Evolutionary conservation across 2,113 vertebrate genomes (phyloP).

Genomic region (Sinocyclocheilus maitianheensis): DNA sequence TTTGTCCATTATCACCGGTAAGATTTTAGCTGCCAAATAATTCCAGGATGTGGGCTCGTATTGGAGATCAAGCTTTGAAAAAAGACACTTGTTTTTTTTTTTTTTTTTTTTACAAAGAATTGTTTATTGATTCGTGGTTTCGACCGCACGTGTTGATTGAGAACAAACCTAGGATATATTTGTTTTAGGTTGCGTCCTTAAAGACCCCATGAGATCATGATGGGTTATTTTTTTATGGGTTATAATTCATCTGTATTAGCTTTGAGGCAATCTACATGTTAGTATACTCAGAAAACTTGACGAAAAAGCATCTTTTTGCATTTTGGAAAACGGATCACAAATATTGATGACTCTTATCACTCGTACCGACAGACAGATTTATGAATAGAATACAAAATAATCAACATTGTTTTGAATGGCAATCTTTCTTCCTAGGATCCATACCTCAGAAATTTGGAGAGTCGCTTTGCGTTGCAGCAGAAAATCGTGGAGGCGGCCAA

Average conservation of each 20-base stretch:
- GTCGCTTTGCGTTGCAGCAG: constrained; percentile 91
- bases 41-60: not conserved
- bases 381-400: not conserved
- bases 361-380: not conserved
- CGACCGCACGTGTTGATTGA: not conserved
- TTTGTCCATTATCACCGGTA: too few relatives aligned
- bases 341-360: not conserved
- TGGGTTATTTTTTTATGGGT: not conserved
- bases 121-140: constrained; percentile 2
- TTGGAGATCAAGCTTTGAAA: not conserved
- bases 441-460: constrained; percentile 88
- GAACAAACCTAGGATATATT: not conserved
- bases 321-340: not conserved
- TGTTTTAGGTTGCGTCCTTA: not conserved
- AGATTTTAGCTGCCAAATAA: not conserved
- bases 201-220: not conserved
- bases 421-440: constrained; percentile 79
- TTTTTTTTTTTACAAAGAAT: not conserved
- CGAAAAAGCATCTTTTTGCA: not conserved
- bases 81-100: not conserved
- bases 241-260: not conserved
- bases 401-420: not conserved
- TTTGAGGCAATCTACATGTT: not conserved
- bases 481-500: constrained; percentile 95
- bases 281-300: not conserved